Percentiles rank a stretch among this genome's conserved stretches.
These are phyloP conservation scores for Remorina albescens DNA, from an alignment of 2,797 vertebrate species.

Conservation along the genomic window DNA sequence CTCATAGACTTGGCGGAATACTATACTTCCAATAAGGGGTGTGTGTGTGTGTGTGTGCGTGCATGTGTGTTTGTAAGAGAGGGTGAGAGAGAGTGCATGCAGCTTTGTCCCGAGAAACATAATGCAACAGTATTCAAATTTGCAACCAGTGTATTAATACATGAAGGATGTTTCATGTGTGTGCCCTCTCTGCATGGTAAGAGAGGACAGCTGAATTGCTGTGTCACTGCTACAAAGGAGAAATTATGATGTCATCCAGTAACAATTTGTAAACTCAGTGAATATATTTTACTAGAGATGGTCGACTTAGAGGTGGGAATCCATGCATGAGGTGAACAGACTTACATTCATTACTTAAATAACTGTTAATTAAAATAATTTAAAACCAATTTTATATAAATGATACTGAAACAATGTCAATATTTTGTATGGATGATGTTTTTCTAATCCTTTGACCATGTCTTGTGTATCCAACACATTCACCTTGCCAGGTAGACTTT, in stretches of 20 bases:
- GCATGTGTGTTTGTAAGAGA: constrained; percentile 5
- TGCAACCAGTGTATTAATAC: constrained; percentile 58
- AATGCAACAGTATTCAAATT: constrained; percentile 55
- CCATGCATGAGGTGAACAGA: background rate
- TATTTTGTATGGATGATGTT: background rate
- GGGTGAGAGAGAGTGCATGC: too few relatives aligned
- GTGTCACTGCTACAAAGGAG: constrained; percentile 55
- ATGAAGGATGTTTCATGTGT: constrained; percentile 35
- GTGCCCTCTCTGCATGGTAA: constrained; percentile 51
- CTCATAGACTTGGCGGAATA: constrained; percentile 32
- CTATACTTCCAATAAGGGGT: background rate
- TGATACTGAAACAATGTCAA: background rate
- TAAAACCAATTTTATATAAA: too few relatives aligned
- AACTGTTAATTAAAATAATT: too few relatives aligned
- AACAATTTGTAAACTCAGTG: background rate
- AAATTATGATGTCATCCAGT: constrained; percentile 28
- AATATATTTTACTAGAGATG: background rate
- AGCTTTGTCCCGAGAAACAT: background rate
- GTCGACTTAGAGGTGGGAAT: background rate
- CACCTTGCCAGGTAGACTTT: too few relatives aligned
- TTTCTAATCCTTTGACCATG: too few relatives aligned
- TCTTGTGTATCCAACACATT: background rate
- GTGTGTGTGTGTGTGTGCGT: constrained; percentile 22
- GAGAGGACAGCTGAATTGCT: constrained; percentile 60
- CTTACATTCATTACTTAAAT: background rate